Base-by-base conservation (phyloP, 2,888 invertebrate genomes). In the Achlya flavicornis region DNA sequence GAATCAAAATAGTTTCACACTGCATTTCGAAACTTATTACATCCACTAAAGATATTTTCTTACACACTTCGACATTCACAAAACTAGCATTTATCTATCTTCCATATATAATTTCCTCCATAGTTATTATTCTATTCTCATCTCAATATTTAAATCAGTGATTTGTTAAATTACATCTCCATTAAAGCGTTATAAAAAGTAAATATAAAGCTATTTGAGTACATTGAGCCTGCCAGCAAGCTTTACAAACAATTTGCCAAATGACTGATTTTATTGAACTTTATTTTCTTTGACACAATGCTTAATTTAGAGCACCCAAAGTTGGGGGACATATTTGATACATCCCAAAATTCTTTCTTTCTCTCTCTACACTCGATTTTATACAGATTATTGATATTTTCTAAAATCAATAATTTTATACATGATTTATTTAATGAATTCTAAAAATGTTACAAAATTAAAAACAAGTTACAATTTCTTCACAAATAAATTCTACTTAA, bases 211-310 rank as follows among this genome's bases (percentile, higher is more conserved):
- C 14, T 35, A 48, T 16, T 8, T 3, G 53, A 19, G 19, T 53
- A 16, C 6, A 62, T 58, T 61, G 26, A 41, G 60, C 41, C 16
- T 41, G 43, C 26, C 43, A 60, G 60, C 60, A 60, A 60, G 60
- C 60, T n/a, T 62, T 66, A 57, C 58, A 65, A 63, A 64, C 61
- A 63, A 63, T 66, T 62, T 61, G 62, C 65, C 32, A n/a, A 32
- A n/a, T 33, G 35, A 58, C 11, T 32, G 32, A 35, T 58, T 58
- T 32, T 4, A 58, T 33, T 19, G 6, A 32, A 57, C 11, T 16
- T 32, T 26, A 26, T 57, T 26, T 12, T 57, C 4, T 33, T 32
- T 10, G 11, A 46, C 2, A 48, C 1, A 48, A 16, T 16, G 14
- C 48, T 7, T 16, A 48, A n/a, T 14, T 46, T 43, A 43, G 12